Percentiles rank a stretch among this genome's conserved stretches.
These are phyloP conservation scores for Thumatha senex DNA, from an alignment of 2,888 invertebrate species.

Conservation along the genomic window DNA sequence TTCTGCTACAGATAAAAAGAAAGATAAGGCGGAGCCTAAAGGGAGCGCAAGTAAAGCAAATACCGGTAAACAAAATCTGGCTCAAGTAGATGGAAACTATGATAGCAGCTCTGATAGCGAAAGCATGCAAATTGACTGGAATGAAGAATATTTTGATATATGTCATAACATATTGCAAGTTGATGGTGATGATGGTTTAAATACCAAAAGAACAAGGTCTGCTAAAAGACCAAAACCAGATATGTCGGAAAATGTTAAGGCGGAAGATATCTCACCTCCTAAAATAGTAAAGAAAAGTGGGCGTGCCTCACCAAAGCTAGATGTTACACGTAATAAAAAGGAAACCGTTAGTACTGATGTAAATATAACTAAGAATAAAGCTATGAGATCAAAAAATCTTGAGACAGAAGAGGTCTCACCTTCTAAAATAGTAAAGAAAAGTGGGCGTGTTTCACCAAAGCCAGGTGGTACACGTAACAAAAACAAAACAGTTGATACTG, in stretches of 20 bases:
- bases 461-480: no score
- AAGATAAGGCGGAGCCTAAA: slow-evolving; percentile 24
- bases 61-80: slow-evolving; percentile 53
- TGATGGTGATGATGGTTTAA: slow-evolving; percentile 43
- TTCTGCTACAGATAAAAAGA: slow-evolving; percentile 17
- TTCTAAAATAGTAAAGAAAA: no score
- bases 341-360: background rate
- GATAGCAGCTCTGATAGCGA: slow-evolving; percentile 57
- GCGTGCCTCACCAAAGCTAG: slow-evolving; percentile 12
- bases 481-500: no score
- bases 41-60: slow-evolving; percentile 31
- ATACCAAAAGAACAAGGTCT: slow-evolving; percentile 42
- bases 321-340: slow-evolving; percentile 9
- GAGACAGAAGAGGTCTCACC: no score
- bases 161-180: slow-evolving; percentile 46
- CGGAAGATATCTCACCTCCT: slow-evolving; percentile 61
- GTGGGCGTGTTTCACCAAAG: no score
- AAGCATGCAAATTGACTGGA: slow-evolving; percentile 64
- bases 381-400: background rate
- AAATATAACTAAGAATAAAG: slow-evolving; percentile 5
- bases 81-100: slow-evolving; percentile 83
- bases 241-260: slow-evolving; percentile 24
- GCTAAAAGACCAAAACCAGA: slow-evolving; percentile 45
- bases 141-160: slow-evolving; percentile 38
- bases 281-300: slow-evolving; percentile 50